A percentile compares a stretch with the other conserved stretches of the same genome.
phyloP scores from a whole-genome alignment of 2,888 invertebrate species.

The Barypeithes pellucidus region DNA sequence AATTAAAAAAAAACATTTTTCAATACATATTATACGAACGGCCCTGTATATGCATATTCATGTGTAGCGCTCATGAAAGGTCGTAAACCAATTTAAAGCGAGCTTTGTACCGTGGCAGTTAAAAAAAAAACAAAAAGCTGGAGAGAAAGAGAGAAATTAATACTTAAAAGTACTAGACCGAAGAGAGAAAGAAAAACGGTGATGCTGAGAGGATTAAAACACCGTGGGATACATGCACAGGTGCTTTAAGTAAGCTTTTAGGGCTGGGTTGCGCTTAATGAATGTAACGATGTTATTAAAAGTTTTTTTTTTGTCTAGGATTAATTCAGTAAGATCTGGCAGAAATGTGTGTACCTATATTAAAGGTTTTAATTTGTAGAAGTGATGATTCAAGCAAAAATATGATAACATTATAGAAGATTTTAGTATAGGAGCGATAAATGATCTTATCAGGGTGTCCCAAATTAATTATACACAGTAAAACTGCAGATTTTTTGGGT shows the following conservation, averaged over 20 bases:
- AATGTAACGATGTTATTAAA: conserved; percentile 40
- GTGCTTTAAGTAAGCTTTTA: conserved; percentile 57
- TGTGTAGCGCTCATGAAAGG: conserved; percentile 38
- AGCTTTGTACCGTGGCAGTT: conserved; percentile 28
- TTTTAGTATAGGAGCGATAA: neutral
- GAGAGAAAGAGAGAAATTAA: conserved; percentile 23
- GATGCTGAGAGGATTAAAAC: conserved; percentile 53
- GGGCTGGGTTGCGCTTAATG: conserved; percentile 41
- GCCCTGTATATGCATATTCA: conserved; percentile 45
- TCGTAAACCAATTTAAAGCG: conserved; percentile 49
- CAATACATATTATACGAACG: neutral
- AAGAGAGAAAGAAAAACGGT: conserved; percentile 28
- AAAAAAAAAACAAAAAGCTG: conserved; percentile 24
- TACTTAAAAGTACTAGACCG: conserved; percentile 1
- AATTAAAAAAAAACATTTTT: neutral
- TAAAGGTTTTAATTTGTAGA: neutral
- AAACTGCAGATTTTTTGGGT: too few relatives aligned
- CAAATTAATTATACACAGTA: too few relatives aligned
- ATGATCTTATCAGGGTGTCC: too few relatives aligned
- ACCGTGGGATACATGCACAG: conserved; percentile 64
- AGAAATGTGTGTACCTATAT: neutral
- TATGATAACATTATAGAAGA: neutral
- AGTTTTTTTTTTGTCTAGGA: conserved; percentile 11
- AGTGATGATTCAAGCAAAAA: neutral
- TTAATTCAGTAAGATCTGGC: conserved; percentile 3